These are phyloP conservation scores for Brachionus calyciflorus DNA, from an alignment of 1,140 invertebrate species.

Conservation along the genomic window DNA sequence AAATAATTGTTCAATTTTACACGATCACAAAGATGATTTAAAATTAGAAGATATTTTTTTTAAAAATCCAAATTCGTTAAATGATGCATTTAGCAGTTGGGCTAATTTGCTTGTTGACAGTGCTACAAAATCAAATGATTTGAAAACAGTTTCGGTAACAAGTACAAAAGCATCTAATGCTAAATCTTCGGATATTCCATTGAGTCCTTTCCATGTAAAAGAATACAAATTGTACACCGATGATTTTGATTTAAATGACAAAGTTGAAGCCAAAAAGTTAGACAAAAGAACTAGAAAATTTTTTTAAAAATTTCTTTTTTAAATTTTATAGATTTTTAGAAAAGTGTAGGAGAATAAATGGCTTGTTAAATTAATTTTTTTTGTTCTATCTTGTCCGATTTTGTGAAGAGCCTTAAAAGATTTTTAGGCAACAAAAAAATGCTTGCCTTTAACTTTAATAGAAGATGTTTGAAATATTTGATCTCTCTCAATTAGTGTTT, in stretches of 20 bases:
- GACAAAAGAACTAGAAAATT: not conserved
- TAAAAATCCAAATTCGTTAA: not conserved
- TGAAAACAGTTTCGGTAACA: not conserved
- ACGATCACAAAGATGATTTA: constrained; percentile 36
- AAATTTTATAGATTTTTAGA: not conserved
- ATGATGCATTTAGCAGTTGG: constrained; percentile 27
- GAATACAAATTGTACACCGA: not conserved
- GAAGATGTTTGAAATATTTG: too few relatives aligned
- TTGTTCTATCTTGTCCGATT: too few relatives aligned
- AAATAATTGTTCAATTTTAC: constrained; percentile 16
- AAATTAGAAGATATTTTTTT: constrained; percentile 29
- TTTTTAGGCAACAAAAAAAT: too few relatives aligned
- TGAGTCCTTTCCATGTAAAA: not conserved
- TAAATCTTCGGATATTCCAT: not conserved
- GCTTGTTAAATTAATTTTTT: too few relatives aligned
- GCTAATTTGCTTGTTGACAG: not conserved
- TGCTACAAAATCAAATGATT: not conserved
- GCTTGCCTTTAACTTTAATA: too few relatives aligned
- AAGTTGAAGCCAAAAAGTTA: not conserved
- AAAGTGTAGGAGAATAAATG: too few relatives aligned
- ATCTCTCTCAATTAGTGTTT: too few relatives aligned
- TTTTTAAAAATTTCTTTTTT: not conserved
- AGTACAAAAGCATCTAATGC: not conserved
- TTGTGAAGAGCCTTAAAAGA: too few relatives aligned
- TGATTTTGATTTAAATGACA: not conserved